Evolutionary conservation across 92 coral and sea anemone species (phyloP), one percentile per base, ranked within the genome.

Genomic region (Pocillopora meandrina): DNA sequence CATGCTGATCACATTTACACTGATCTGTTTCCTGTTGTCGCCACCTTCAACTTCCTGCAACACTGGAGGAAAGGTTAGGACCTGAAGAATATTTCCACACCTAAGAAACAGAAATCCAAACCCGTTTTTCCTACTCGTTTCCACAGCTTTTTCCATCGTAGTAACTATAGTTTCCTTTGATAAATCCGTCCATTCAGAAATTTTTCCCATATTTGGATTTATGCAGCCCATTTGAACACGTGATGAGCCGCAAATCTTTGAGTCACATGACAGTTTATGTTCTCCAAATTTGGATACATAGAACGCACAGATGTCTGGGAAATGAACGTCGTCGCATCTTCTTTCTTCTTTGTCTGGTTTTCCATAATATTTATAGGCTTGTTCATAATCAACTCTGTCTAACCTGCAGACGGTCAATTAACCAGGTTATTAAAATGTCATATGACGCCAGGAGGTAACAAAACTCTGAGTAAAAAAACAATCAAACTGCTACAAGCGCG

Each of bases 1-100:
- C 63, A 93, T n/a, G 21, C 90, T 65, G 20, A 93, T 66, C 52
- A 69, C 73, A 35, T 69, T 69, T 35, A 69, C 12, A 17, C 36
- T 69, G 72, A 69, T 69, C 1, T 11, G 10, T 15, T 9, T 69
- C n/a, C 73, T 69, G 18, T 69, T 69, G 1, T 31, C 9, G 73
- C 52, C 73, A 17, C 1, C 35, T 33, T 69, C 10, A 69, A 35
- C 73, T 7, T 69, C 31, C 73, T 15, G 16, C 31, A 69, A 69
- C 55, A 69, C 36, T 15, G 73, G 73, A 18, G 73, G 73, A 15
- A 69, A 69, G 52, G 55, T 69, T 2, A 69, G 73, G n/a, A 52
- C 73, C 18, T 69, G 73, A 34, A 69, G 10, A 15, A 69, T 35
- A 35, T 16, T 3, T 14, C 73, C 73, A 15, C 73, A 69, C 17